A percentile compares a stretch with the other conserved stretches of the same genome.
These are phyloP conservation scores for Drosophila rufa DNA, from an alignment of 1,140 invertebrate species.

Conservation along the genomic window DNA sequence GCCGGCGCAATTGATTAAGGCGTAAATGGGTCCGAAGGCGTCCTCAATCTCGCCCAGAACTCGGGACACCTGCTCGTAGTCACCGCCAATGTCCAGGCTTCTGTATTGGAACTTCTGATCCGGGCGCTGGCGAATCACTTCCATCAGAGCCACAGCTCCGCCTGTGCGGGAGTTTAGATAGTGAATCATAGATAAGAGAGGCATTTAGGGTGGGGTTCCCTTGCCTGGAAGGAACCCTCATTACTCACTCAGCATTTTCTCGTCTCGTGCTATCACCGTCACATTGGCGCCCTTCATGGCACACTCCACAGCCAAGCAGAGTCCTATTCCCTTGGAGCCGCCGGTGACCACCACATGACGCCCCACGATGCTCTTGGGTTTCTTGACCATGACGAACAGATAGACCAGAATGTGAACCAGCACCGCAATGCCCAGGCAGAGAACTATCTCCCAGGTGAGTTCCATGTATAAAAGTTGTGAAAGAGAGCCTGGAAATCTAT, in stretches of 20 bases:
- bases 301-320: slow-evolving; percentile 91
- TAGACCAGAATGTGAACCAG: slow-evolving; percentile 56
- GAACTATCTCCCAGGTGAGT: slow-evolving; percentile 58
- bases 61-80: slow-evolving; percentile 88
- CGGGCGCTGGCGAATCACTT: slow-evolving; percentile 65
- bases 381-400: slow-evolving; percentile 74
- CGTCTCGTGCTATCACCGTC: slow-evolving; percentile 94
- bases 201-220: slow-evolving; percentile 1
- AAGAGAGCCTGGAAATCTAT: background rate
- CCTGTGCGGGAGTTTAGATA: slow-evolving; percentile 37
- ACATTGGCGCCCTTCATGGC: slow-evolving; percentile 93
- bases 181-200: background rate
- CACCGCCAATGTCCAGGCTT: slow-evolving; percentile 90
- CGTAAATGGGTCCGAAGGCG: slow-evolving; percentile 91
- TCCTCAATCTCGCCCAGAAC: slow-evolving; percentile 88
- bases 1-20: slow-evolving; percentile 97
- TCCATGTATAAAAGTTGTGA: slow-evolving; percentile 45
- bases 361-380: slow-evolving; percentile 69
- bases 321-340: slow-evolving; percentile 98
- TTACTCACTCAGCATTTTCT: slow-evolving; percentile 87
- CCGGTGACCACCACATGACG: slow-evolving; percentile 93
- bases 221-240: background rate
- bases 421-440: slow-evolving; percentile 40
- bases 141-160: slow-evolving; percentile 76
- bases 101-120: slow-evolving; percentile 90